Base-by-base conservation (phyloP, 2,113 vertebrate genomes). In the Urocolius indicus region DNA sequence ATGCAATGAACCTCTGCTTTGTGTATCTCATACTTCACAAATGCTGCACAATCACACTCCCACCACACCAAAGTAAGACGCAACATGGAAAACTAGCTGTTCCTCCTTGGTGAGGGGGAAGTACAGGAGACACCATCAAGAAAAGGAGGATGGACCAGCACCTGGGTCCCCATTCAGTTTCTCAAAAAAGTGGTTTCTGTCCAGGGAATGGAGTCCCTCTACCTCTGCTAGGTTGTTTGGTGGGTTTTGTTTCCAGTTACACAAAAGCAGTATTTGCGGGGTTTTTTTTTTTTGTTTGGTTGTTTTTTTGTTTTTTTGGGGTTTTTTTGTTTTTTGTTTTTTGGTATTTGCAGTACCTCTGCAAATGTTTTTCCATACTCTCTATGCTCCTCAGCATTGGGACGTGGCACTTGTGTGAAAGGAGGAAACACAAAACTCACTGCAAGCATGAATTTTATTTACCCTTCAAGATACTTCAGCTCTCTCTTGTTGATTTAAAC, bases 21-120 rank as follows among this genome's bases (percentile, higher is more conserved):
- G 1, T 2, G 5, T 13, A 38, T 17, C 45, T 54, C 8, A 0
- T 12, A n/a, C 3, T 4, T 30, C 22, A 54, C 32, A 57, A 43
- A 65, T 77, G 16, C 10, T 43, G 32, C 17, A 23, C 8, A 10
- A 5, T 30, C 30, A 9, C 13, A 0, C 0, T 0, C 7, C 13
- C 45, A 75, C 43, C 16, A 13, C 1, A 12, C 13, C 68, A 76
- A 11, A 52, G 30, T 30, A 67, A 59, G 34, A 45, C 6, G 26
- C 10, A 17, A 48, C 23, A 26, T 7, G 27, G 43, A 59, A 68
- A 81, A 32, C 8, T 10, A 62, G 54, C 1, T 9, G 32, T 1
- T 67, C 24, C 20, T 43, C 34, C 68, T 48, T 16, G 17, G 13
- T 2, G 10, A 65, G 14, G 45, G 32, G 14, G 45, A 27, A 38